Evolutionary conservation across 2,888 invertebrate species (phyloP), one percentile per base, ranked within the genome.

Genomic region (Alloscopus bannaensis): DNA sequence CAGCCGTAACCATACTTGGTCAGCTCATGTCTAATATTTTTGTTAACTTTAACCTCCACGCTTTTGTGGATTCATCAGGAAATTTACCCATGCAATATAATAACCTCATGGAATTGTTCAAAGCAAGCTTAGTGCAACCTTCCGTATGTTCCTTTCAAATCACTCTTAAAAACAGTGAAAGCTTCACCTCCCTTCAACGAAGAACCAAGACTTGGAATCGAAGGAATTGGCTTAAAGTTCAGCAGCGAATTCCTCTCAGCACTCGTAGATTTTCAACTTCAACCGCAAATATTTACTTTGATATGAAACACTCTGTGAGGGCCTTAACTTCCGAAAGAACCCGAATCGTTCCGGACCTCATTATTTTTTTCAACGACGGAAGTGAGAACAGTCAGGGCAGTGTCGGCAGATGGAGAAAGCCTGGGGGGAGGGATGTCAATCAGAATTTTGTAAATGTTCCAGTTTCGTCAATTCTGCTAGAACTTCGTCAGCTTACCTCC

Each of bases 231-330:
- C 8, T 3, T 11, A 47, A 47, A n/a, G n/a, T 3, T 8, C 20
- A 16, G 1, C 24, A 26, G 13, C 8, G 28, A 26, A 26, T 8
- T 8, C 26, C 28, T 11, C 13, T 24, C 8, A 55, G 24, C 28
- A 55, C 24, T 55, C 8, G 55, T 1, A 55, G 16, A 55, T 55
- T 55, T 26, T 55, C 55, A 1, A 26, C 55, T 11, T 26, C n/a
- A 1, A 24, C 13, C 26, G 55, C 55, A 24, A 1, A 24, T 28
- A 55, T 55, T 26, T 55, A 55, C 13, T 28, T 55, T 1, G 28
- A 26, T 26, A 26, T 55, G 16, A 2, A 8, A 16, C 24, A 26
- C 24, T 24, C 18, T 6, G 26, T 28, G 24, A 1, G 8, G 16
- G 28, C 1, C n/a, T 55, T 20, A 24, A 26, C 3, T 3, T 3